A percentile compares a stretch with the other conserved stretches of the same genome.
phyloP scores from a whole-genome alignment of 2,888 invertebrate species.

The Torymus auratus region DNA sequence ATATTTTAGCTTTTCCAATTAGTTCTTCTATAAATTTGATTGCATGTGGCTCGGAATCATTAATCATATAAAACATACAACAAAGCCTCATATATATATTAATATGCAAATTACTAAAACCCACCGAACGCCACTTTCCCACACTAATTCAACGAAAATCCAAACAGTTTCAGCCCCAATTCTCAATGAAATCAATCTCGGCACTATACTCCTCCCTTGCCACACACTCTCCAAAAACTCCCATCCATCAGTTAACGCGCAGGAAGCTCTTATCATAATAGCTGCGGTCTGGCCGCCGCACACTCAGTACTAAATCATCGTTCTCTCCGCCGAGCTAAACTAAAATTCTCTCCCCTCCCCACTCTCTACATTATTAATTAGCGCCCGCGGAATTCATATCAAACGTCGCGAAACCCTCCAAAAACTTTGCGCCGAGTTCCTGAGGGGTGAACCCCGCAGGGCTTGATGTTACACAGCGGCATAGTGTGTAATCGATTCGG shows the following conservation, averaged over 20 bases:
- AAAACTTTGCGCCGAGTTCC: conserved; percentile 9
- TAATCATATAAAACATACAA: no score
- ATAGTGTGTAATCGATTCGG: conserved; percentile 51
- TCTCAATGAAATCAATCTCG: no score
- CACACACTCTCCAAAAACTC: not conserved
- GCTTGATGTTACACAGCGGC: not conserved
- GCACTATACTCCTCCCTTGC: no score
- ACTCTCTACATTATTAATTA: conserved; percentile 45
- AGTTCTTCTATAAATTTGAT: no score
- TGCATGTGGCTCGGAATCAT: no score
- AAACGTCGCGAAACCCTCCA: not conserved
- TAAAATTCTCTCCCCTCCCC: conserved; percentile 1
- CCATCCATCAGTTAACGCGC: conserved; percentile 19
- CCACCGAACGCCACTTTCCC: no score
- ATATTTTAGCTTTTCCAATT: no score
- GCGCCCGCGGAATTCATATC: conserved; percentile 39
- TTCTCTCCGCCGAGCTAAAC: not conserved
- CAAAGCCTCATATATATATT: no score
- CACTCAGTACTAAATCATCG: conserved; percentile 14
- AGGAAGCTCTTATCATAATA: conserved; percentile 33
- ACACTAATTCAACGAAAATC: no score
- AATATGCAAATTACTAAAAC: no score
- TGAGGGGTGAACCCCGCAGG: not conserved
- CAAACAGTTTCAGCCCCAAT: no score
- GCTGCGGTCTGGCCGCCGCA: not conserved